Percentiles rank a stretch among this genome's conserved stretches.
Evolutionary conservation across 2,888 invertebrate species (phyloP).

Genomic region (Chloroclystis v-ata): DNA sequence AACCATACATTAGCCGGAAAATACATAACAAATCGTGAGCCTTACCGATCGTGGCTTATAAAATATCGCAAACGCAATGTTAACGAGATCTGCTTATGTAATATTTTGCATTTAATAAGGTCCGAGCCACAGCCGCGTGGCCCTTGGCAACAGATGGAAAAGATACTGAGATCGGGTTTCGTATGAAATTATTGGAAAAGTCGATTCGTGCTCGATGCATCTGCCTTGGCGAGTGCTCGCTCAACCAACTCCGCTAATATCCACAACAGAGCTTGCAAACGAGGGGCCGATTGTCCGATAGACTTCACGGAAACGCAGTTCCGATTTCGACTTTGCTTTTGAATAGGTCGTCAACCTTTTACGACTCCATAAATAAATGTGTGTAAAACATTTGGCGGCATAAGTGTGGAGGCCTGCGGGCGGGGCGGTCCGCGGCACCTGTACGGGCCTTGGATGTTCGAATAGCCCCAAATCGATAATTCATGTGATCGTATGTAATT

Average conservation of each 20-base stretch:
- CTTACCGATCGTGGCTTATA: constrained; percentile 48
- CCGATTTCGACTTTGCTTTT: constrained; percentile 8
- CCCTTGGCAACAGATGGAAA: constrained; percentile 65
- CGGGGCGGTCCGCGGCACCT: constrained; percentile 66
- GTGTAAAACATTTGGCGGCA: constrained; percentile 32
- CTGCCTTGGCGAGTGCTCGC: constrained; percentile 39
- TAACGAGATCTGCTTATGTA: constrained; percentile 70
- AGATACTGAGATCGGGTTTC: constrained; percentile 63
- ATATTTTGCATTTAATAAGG: constrained; percentile 76
- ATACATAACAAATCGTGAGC: constrained; percentile 37
- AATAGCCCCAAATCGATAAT: constrained; percentile 67
- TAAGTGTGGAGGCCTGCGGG: constrained; percentile 60
- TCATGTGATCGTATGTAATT: constrained; percentile 72
- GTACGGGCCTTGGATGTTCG: constrained; percentile 54
- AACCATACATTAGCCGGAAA: constrained; percentile 16
- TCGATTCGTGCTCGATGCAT: constrained; percentile 72
- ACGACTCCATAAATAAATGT: constrained; percentile 50
- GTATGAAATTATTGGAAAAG: constrained; percentile 75
- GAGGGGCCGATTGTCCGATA: constrained; percentile 19
- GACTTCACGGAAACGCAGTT: constrained; percentile 13
- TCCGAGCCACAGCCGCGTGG: constrained; percentile 51
- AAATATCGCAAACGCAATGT: constrained; percentile 66
- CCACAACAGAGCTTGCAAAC: constrained; percentile 41
- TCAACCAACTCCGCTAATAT: constrained; percentile 44
- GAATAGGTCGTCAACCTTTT: constrained; percentile 29